These are phyloP conservation scores for Volucella zonaria DNA, from an alignment of 2,888 invertebrate species.

Conservation along the genomic window DNA sequence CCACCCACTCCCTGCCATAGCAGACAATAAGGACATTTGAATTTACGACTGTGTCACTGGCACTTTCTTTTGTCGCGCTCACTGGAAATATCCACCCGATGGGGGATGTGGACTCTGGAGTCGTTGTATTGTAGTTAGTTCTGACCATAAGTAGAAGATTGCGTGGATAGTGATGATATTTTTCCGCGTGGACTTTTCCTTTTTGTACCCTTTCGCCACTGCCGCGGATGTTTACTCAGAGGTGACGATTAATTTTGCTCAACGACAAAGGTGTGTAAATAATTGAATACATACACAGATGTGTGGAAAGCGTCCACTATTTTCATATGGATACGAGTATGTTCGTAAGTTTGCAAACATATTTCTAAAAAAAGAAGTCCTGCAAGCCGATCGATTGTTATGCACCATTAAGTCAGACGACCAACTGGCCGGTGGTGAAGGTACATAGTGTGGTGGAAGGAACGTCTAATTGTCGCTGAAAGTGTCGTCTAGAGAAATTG, in stretches of 20 bases:
- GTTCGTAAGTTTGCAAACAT: not conserved
- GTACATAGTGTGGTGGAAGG: not conserved
- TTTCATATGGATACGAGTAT: not conserved
- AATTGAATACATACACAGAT: constrained; percentile 52
- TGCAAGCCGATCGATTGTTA: constrained; percentile 32
- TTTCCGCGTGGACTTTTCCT: constrained; percentile 26
- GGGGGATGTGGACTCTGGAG: not conserved
- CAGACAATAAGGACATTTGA: constrained; percentile 63
- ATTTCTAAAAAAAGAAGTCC: not conserved
- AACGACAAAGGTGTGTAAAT: constrained; percentile 68
- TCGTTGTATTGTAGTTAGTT: not conserved
- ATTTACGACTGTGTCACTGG: constrained; percentile 65
- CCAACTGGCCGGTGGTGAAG: not conserved
- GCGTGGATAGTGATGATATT: constrained; percentile 66
- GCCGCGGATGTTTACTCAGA: constrained; percentile 43
- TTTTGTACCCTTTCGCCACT: constrained; percentile 2
- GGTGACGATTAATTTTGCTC: constrained; percentile 69
- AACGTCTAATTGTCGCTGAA: constrained; percentile 31
- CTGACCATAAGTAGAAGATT: constrained; percentile 56
- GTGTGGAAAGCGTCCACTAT: not conserved
- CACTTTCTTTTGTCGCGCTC: constrained; percentile 54
- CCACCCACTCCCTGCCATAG: not conserved
- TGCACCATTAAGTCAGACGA: not conserved
- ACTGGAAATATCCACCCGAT: not conserved
- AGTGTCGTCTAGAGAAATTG: constrained; percentile 49